These are phyloP conservation scores for Crotophaga sulcirostris DNA, from an alignment of 2,113 vertebrate genomes.

Conservation along the genomic window DNA sequence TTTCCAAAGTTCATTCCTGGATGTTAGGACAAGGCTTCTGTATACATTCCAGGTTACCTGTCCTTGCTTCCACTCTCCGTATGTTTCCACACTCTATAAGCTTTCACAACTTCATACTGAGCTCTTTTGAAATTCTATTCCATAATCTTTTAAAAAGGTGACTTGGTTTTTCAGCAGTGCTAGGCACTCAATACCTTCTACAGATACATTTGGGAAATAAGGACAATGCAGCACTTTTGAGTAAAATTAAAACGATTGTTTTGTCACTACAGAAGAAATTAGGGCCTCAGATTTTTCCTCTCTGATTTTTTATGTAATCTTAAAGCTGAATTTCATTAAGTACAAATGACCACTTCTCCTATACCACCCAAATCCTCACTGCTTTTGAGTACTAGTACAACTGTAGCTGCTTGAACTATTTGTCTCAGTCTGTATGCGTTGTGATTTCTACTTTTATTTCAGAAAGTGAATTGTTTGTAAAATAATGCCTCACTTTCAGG, in stretches of 20 bases:
- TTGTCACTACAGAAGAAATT: background rate
- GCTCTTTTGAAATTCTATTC: background rate
- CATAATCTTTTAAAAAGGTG: background rate
- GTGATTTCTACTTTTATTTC: background rate
- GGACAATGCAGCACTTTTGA: accelerated
- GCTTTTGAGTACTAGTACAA: background rate
- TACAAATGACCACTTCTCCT: background rate
- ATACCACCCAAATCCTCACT: background rate
- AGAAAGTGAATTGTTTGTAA: background rate
- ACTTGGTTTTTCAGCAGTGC: background rate
- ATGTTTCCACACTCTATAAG: background rate
- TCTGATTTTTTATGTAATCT: background rate
- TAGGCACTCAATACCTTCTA: background rate
- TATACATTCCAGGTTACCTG: background rate
- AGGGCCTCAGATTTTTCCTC: background rate
- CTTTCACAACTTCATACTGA: background rate
- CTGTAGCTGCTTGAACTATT: background rate
- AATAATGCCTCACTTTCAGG: background rate
- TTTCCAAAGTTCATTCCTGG: background rate
- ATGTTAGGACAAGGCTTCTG: accelerated
- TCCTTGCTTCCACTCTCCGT: background rate
- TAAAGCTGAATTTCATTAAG: background rate
- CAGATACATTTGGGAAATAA: background rate
- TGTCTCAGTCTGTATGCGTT: background rate
- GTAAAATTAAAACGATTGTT: background rate